A percentile compares a stretch with the other conserved stretches of the same genome.
Evolutionary conservation across 2,888 invertebrate species (phyloP).

Genomic region (Muscina levida): DNA sequence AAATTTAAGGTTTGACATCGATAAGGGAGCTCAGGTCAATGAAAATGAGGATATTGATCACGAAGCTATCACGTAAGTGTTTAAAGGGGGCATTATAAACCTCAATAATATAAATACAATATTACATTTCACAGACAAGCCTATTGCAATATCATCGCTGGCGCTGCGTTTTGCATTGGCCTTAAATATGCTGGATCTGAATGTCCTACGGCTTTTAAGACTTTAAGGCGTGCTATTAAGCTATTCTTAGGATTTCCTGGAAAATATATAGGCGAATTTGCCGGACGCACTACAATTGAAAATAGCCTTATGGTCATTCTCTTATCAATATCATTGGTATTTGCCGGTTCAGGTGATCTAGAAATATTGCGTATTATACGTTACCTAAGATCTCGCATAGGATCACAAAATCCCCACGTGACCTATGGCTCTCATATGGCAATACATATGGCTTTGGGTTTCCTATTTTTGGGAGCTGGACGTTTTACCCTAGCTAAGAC

Average conservation of each 20-base stretch:
- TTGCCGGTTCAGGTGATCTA: constrained; percentile 96
- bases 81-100: background rate
- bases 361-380: constrained; percentile 90
- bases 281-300: constrained; percentile 94
- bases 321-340: constrained; percentile 87
- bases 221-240: constrained; percentile 81
- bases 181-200: constrained; percentile 96
- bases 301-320: constrained; percentile 92
- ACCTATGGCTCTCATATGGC: constrained; percentile 96
- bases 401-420: constrained; percentile 85
- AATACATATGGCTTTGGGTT: constrained; percentile 95
- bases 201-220: constrained; percentile 88
- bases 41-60: constrained; percentile 85
- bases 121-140: constrained; percentile 86
- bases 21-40: constrained; percentile 87
- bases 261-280: constrained; percentile 90
- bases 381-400: constrained; percentile 90
- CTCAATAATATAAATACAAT: too few relatives aligned
- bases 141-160: constrained; percentile 97
- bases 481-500: constrained; percentile 91
- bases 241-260: constrained; percentile 80
- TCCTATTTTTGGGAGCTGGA: constrained; percentile 96
- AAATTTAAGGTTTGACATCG: constrained; percentile 87
- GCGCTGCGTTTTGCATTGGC: constrained; percentile 96
- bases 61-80: constrained; percentile 93